Base-by-base conservation (phyloP, 2,888 invertebrate genomes). In the Heliconius charithonia region DNA sequence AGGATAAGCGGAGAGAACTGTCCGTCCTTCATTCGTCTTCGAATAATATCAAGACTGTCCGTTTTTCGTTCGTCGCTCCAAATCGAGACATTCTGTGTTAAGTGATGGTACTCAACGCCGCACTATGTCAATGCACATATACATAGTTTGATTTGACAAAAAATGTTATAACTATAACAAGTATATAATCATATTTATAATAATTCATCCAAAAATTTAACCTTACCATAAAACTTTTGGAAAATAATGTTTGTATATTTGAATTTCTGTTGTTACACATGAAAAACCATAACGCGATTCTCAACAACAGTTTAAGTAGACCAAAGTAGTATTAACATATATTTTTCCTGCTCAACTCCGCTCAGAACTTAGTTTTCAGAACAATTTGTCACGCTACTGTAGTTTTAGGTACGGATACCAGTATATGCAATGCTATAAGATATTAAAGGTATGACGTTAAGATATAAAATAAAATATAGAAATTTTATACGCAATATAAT, bases 281-380 rank as follows among this genome's bases (percentile, higher is more conserved):
- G 66, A 70, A 71, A 75, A 73, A 69, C 80, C 81, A 85, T 84
- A 77, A 82, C 75, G 77, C 76, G 73, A 82, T 82, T 81, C 83
- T 78, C 69, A 82, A 83, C 82, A 83, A 79, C 81, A 79, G 82
- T 81, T 82, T 76, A 83, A 82, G 79, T 82, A 80, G 79, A 83
- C 79, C 77, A 75, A 83, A 83, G 81, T 83, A 80, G 82, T 82
- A 83, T 83, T 83, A 83, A 83, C 83, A 83, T 83, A 83, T 82
- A 83, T 83, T 83, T 83, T 83, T 83, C 81, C 79, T 80, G 63
- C 75, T 78, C 76, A 81, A 81, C 81, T 82, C 81, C 80, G 70
- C 72, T 22, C 70, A 80, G 78, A 80, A 82, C 80, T 79, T 73
- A 82, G 80, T 83, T 81, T 82, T 81, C 74, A 78, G 82, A 79